Conservation (phyloP, 2,113 vertebrate genomes). For the Sebastes fasciatus region DNA sequence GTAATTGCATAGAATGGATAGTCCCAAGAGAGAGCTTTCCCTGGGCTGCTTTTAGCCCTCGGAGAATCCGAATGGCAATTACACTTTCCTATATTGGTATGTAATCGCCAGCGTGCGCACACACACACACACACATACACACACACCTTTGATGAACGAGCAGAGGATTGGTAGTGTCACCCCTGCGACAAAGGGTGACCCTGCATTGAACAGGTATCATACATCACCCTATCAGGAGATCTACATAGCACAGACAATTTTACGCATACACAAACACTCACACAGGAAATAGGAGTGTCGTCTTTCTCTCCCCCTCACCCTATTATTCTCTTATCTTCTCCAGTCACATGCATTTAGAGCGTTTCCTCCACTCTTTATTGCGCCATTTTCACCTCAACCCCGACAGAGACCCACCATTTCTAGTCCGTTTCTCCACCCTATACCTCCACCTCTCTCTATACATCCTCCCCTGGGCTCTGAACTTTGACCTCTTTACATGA, state of each 20-base stretch:
- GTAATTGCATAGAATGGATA: conserved; percentile 56
- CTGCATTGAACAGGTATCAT: conserved; percentile 54
- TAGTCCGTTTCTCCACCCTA: background rate
- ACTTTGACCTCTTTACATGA: conserved; percentile 55
- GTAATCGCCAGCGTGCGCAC: conserved; percentile 26
- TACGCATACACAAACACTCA: conserved; percentile 28
- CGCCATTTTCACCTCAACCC: conserved; percentile 22
- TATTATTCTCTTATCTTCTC: conserved; percentile 50
- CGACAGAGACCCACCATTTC: conserved; percentile 27
- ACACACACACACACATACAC: conserved; percentile 26
- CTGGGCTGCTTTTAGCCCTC: conserved; percentile 41
- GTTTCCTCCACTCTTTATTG: conserved; percentile 30
- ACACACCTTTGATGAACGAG: conserved; percentile 64
- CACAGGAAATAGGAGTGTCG: conserved; percentile 26
- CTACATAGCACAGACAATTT: conserved; percentile 22
- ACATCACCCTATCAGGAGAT: conserved; percentile 66
- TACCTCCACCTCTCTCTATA: conserved; percentile 16
- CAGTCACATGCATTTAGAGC: conserved; percentile 26
- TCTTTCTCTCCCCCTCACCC: background rate
- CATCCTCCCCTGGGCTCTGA: conserved; percentile 34
- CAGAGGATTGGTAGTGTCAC: conserved; percentile 54
- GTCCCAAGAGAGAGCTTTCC: conserved; percentile 35
- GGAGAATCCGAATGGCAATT: conserved; percentile 47
- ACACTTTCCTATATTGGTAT: conserved; percentile 37
- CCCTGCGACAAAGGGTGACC: conserved; percentile 52